Evolutionary conservation across 2,113 vertebrate species (phyloP).

Genomic region (Chionodraco myersi): DNA sequence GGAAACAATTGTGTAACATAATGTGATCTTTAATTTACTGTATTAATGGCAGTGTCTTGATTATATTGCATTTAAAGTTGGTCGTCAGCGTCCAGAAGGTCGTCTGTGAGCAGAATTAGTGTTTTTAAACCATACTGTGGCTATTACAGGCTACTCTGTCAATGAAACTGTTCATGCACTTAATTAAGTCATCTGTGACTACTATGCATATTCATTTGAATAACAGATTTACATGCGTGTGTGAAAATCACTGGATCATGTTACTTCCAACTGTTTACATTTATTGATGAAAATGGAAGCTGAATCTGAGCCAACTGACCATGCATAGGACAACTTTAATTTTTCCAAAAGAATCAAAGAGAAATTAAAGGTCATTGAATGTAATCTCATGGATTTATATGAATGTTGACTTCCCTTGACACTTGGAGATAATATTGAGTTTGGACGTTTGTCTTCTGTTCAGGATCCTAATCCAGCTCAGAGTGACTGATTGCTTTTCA

Average conservation of each 20-base stretch:
- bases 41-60: constrained; percentile 22
- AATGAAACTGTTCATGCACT: constrained; percentile 6
- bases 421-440: background rate
- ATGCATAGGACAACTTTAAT: background rate
- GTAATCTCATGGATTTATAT: background rate
- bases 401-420: constrained; percentile 8
- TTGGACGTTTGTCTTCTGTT: background rate
- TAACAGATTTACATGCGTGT: background rate
- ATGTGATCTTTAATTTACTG: constrained; percentile 18
- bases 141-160: background rate
- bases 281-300: background rate
- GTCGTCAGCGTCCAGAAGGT: background rate
- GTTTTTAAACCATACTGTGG: background rate
- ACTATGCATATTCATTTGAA: constrained; percentile 37
- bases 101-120: background rate
- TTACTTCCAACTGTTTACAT: background rate
- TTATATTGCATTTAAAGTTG: constrained; percentile 39
- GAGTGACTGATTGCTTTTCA: background rate
- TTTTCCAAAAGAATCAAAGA: background rate
- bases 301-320: background rate
- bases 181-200: constrained; percentile 11
- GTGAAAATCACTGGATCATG: background rate
- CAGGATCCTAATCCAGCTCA: constrained; percentile 1
- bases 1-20: constrained; percentile 12
- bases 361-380: constrained; percentile 11